Evolutionary conservation across 1,140 invertebrate species (phyloP), one percentile per base, ranked within the genome.

Genomic region (Conus betulinus): DNA sequence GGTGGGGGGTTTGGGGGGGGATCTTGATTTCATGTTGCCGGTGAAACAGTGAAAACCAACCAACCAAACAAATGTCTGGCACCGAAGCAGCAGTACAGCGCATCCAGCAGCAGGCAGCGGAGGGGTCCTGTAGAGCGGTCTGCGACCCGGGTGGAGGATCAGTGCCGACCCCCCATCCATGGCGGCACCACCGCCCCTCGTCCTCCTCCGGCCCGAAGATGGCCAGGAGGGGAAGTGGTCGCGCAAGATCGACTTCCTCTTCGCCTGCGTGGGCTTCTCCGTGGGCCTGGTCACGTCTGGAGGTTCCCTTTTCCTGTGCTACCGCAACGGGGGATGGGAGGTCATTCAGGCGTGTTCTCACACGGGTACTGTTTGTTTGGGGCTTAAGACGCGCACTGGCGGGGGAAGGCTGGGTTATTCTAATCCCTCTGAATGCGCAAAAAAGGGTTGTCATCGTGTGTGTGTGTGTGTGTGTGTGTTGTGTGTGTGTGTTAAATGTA

Each of bases 151-250:
- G 6, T 89, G 88, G 84, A 76, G 63, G 23, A 60, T 57, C 20
- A 74, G 57, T 15, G 55, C n/a, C 27, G 88, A 86, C 27, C 20
- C 76, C 17, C 55, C 76, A 0, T 81, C 84, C 27, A 81, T 27
- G 23, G 88, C 53, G 84, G 52, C 6, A 51, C 79, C n/a, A 52
- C 27, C n/a, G 51, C 76, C 11, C 76, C 11, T 51, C 85, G 25
- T 27, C 55, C 23, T 27, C 20, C 67, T 27, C 76, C 13, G 39
- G 39, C 60, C 17, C 60, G 0, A 82, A 79, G 23, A 86, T 87
- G 23, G 88, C 88, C 53, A 90, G 89, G 55, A 82, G 97, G 20
- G 97, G 76, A 97, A 92, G 0, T 96, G 96, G 96, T 90, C 87
- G 20, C 94, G 94, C 27, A 94, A 94, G 81, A 93, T 95, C 74